Percentiles rank a stretch among this genome's conserved stretches.
Conservation (phyloP, 2,113 vertebrate species). For the Pseudorectes ferrugineus region DNA sequence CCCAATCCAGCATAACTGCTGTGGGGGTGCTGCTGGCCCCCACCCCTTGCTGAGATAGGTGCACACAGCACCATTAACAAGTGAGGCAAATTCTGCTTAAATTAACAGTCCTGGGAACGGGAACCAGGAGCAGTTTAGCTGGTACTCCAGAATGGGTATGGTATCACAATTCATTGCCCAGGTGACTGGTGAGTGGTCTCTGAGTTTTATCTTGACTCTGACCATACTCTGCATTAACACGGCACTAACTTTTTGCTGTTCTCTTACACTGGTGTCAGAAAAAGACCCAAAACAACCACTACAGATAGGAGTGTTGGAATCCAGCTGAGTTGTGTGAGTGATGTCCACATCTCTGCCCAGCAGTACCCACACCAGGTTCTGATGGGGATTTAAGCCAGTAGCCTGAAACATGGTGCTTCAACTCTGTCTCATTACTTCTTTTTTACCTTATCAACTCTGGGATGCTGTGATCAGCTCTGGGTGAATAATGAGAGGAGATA, state of each 20-base stretch:
- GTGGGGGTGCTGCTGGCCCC: accelerated
- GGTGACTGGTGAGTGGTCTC: not conserved
- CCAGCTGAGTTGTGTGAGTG: not conserved
- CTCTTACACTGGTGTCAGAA: not conserved
- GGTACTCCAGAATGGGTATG: not conserved
- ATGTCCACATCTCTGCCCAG: not conserved
- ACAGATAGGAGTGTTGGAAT: not conserved
- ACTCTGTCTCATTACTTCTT: not conserved
- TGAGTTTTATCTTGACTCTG: not conserved
- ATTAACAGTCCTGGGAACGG: not conserved
- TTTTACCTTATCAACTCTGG: not conserved
- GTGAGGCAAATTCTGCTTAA: not conserved
- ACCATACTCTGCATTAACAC: not conserved
- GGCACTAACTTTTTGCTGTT: not conserved
- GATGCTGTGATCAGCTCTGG: not conserved
- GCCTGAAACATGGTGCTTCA: not conserved
- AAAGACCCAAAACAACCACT: not conserved
- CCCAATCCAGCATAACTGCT: not conserved
- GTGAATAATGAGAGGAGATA: not conserved
- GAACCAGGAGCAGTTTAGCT: not conserved
- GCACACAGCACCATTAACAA: not conserved
- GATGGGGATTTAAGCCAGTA: not conserved
- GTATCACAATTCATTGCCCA: not conserved
- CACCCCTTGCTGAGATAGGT: not conserved
- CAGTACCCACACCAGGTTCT: not conserved